These are phyloP conservation scores for Megaceryle alcyon DNA, from an alignment of 2,797 vertebrate species.

Conservation along the genomic window DNA sequence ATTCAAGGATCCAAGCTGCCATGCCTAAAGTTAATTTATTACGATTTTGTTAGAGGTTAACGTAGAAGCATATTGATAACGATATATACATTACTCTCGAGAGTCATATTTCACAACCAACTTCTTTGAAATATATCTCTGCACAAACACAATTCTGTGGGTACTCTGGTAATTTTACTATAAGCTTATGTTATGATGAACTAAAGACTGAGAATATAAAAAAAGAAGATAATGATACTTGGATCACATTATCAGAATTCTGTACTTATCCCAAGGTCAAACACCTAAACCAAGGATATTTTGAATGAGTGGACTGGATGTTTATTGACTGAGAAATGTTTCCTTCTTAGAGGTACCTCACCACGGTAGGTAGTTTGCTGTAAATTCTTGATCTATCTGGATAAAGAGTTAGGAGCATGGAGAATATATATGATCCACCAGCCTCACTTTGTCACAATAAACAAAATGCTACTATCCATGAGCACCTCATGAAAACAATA, in stretches of 20 bases:
- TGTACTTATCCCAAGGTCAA: conserved; percentile 4
- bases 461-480: background rate
- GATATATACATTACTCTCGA: background rate
- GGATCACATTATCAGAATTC: background rate
- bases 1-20: background rate
- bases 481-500: background rate
- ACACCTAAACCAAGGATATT: background rate
- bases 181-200: background rate
- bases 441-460: background rate
- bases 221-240: background rate
- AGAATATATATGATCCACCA: background rate
- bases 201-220: background rate
- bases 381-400: background rate
- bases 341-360: background rate
- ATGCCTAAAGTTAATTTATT: background rate
- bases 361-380: background rate
- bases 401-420: background rate
- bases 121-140: background rate
- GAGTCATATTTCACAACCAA: background rate
- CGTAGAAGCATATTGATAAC: background rate
- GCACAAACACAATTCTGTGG: background rate
- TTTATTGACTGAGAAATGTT: background rate
- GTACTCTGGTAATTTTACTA: background rate
- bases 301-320: background rate
- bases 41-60: background rate